Evolutionary conservation across 2,888 invertebrate genomes (phyloP).

Genomic region (Chrysomela aeneicollis): DNA sequence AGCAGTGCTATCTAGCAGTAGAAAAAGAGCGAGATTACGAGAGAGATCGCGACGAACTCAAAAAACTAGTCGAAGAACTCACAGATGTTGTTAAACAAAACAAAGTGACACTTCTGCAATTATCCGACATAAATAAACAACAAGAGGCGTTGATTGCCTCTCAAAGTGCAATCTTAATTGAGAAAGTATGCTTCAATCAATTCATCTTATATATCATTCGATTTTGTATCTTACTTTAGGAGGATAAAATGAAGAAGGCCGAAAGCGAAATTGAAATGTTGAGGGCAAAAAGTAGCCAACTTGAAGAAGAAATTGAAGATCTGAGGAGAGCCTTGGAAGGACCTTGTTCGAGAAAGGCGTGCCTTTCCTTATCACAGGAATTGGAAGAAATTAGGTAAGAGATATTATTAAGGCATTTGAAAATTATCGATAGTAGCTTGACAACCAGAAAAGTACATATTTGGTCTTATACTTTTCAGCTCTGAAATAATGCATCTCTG

Average conservation of each 20-base stretch:
- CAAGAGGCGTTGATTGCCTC: slow-evolving; percentile 45
- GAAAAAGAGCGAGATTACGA: slow-evolving; percentile 37
- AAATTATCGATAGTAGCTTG: too few species aligned
- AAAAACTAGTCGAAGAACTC: slow-evolving; percentile 45
- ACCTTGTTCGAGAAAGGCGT: slow-evolving; percentile 40
- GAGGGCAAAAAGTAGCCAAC: slow-evolving; percentile 31
- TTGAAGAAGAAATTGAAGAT: slow-evolving; percentile 41
- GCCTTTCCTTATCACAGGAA: slow-evolving; percentile 37
- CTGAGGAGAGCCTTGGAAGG: slow-evolving; percentile 36
- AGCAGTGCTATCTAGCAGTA: slow-evolving; percentile 31
- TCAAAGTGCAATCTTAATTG: slow-evolving; percentile 42
- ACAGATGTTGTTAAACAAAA: slow-evolving; percentile 46
- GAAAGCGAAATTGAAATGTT: slow-evolving; percentile 44
- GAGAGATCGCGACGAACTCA: slow-evolving; percentile 43
- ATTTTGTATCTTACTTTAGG: slow-evolving; percentile 27
- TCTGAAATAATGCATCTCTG: too few species aligned
- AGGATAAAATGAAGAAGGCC: slow-evolving; percentile 39
- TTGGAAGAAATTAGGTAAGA: slow-evolving; percentile 41
- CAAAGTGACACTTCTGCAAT: slow-evolving; percentile 45
- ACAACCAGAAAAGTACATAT: too few species aligned
- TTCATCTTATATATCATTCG: background rate
- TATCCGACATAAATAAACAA: slow-evolving; percentile 46
- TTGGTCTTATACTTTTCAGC: too few species aligned
- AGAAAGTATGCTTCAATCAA: slow-evolving; percentile 37
- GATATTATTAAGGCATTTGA: background rate